Evolutionary conservation across 1,140 invertebrate genomes (phyloP), one percentile per base, ranked within the genome.

Genomic region (Drosophila parabipectinata): DNA sequence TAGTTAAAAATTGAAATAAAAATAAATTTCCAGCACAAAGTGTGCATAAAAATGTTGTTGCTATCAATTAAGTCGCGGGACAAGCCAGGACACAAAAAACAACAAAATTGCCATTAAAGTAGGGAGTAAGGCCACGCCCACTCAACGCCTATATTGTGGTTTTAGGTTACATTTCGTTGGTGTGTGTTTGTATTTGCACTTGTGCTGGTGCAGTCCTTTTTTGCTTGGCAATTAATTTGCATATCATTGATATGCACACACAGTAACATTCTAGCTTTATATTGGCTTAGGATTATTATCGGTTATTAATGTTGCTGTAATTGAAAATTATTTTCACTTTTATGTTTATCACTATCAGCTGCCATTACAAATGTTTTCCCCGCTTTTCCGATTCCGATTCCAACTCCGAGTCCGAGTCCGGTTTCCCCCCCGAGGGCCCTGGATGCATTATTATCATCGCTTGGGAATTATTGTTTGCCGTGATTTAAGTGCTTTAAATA

Each of bases 291-390:
- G 83, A 88, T 88, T 88, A 88, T 88, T 88, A 88, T 88, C 83
- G 83, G 83, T 88, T 88, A 88, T 88, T 88, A 88, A 88, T 88
- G 83, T 83, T 77, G 79, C 84, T 89, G 79, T 88, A 88, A 88
- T 88, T 88, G 83, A 88, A 88, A 88, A 88, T 88, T 88, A 88
- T 88, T 88, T 88, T 88, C 83, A 88, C 83, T 88, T 88, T 88
- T 88, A 79, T 89, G 83, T 69, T 87, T 87, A 89, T 85, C 79
- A 81, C 79, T 87, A 88, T 83, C 84, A 79, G 63, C 53, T 68
- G 52, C 75, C 69, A 78, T 75, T 82, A 78, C 75, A 71, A 37
- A 37, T 37, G 21, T 30, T 45, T 48, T 39, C 14, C 24, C 51
- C 30, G 8, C 50, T 14, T 37, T 44, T 44, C 41, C 10, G 41